Evolutionary conservation across 2,888 invertebrate species (phyloP), one percentile per base, ranked within the genome.

Genomic region (Dicyrtomina minuta): DNA sequence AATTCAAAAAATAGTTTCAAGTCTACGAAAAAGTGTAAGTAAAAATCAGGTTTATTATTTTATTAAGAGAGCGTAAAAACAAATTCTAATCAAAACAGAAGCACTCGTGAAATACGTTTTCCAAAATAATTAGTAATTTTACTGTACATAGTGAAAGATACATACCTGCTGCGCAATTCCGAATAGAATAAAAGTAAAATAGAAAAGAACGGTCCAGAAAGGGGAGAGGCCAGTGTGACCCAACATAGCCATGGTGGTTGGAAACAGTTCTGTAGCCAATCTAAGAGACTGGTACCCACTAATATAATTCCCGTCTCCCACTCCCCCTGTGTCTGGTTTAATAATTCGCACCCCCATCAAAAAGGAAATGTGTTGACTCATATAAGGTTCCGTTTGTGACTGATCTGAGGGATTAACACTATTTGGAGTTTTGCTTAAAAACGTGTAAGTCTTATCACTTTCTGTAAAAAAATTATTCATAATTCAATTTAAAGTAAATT

Each of bases 221-320:
- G 93, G 92, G 0, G 93, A 92, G 5, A 94, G 83, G 80, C 88
- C 86, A 69, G 89, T 68, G 17, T 53, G 87, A 0, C 91, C 90
- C 67, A 92, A 82, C 26, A 90, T 71, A 84, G 92, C 91, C 33
- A 93, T 84, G 0, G 92, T 90, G 0, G 93, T 90, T 0, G 94
- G 94, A 74, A 93, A 89, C n/a, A 94, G 82, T 83, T 94, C 93
- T n/a, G 92, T 93, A 13, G 92, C 89, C 69, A 94, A 84, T 70
- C 93, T 87, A 68, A 94, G 82, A 0, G 89, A 91, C 82, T 93
- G 93, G 83, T 92, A 93, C 17, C 81, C 77, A 72, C 74, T 74
- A 12, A 53, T 26, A 12, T 33, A 41, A 20, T 46, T 65, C 22
- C 68, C 60, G 24, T 53, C 44, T 27, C 24, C 65, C 13, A 68